Evolutionary conservation across 2,888 invertebrate genomes (phyloP).

Genomic region (Eilema depressum): DNA sequence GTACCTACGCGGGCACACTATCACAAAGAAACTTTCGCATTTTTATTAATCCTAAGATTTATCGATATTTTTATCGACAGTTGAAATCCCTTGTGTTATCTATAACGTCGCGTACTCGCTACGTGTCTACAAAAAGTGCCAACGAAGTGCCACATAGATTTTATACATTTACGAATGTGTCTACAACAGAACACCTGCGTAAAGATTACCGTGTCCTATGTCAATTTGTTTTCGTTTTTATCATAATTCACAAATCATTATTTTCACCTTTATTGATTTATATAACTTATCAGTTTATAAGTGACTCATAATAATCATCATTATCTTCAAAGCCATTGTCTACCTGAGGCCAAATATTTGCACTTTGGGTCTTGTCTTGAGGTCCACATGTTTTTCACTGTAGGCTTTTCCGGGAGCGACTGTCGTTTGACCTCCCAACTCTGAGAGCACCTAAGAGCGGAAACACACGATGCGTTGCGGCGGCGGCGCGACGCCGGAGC

Average conservation of each 20-base stretch:
- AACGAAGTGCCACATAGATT: constrained; percentile 51
- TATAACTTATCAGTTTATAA: background rate
- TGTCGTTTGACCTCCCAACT: too few relatives aligned
- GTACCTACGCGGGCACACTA: too few relatives aligned
- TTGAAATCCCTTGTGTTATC: constrained; percentile 34
- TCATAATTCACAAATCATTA: background rate
- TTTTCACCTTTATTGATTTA: background rate
- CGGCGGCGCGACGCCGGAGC: too few relatives aligned
- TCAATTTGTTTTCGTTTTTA: background rate
- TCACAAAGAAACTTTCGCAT: too few relatives aligned
- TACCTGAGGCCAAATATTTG: too few relatives aligned
- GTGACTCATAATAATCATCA: too few relatives aligned
- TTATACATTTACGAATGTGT: constrained; percentile 15
- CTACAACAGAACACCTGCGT: constrained; percentile 36
- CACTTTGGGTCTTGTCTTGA: too few relatives aligned
- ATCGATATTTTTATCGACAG: constrained; percentile 37
- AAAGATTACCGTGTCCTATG: constrained; percentile 20
- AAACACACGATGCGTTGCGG: too few relatives aligned
- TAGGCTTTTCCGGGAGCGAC: too few relatives aligned
- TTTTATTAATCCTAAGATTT: background rate
- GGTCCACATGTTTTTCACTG: too few relatives aligned
- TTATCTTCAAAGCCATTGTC: too few relatives aligned
- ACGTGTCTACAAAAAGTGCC: constrained; percentile 46
- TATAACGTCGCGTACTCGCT: constrained; percentile 32
- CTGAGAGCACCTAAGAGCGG: too few relatives aligned